Conservation (phyloP, 1,140 invertebrate species). For the Diprion similis region DNA sequence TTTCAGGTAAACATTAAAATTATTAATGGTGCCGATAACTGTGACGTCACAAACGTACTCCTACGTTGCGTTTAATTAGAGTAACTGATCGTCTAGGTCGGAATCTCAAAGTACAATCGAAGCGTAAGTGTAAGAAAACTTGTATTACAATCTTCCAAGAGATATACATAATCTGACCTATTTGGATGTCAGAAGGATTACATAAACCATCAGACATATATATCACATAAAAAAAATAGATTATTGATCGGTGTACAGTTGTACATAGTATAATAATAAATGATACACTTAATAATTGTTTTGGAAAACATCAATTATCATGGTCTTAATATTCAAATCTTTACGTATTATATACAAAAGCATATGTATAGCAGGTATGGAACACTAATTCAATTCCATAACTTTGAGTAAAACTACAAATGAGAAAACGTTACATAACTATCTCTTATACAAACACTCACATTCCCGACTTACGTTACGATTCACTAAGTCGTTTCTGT, state of each 20-base stretch:
- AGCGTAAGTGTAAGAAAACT: too few relatives aligned
- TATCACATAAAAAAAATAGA: background rate
- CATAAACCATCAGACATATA: background rate
- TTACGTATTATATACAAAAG: background rate
- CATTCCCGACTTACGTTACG: background rate
- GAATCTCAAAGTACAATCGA: too few relatives aligned
- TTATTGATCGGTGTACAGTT: background rate
- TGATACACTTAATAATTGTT: background rate
- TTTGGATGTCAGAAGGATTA: background rate
- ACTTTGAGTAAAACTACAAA: slow-evolving; percentile 1
- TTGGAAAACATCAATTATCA: background rate
- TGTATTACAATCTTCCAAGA: background rate
- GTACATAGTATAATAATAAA: background rate
- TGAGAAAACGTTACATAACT: background rate
- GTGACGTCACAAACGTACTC: too few relatives aligned
- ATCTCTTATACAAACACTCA: background rate
- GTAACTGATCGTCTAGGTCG: too few relatives aligned
- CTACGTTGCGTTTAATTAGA: too few relatives aligned
- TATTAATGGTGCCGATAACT: too few relatives aligned
- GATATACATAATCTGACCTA: slow-evolving; percentile 1
- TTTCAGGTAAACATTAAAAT: too few relatives aligned
- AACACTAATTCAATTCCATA: background rate
- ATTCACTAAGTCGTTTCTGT: background rate
- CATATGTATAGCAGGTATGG: background rate
- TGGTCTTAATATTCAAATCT: background rate